Evolutionary conservation across 2,113 vertebrate genomes (phyloP).

Genomic region (Notiomystis cincta): DNA sequence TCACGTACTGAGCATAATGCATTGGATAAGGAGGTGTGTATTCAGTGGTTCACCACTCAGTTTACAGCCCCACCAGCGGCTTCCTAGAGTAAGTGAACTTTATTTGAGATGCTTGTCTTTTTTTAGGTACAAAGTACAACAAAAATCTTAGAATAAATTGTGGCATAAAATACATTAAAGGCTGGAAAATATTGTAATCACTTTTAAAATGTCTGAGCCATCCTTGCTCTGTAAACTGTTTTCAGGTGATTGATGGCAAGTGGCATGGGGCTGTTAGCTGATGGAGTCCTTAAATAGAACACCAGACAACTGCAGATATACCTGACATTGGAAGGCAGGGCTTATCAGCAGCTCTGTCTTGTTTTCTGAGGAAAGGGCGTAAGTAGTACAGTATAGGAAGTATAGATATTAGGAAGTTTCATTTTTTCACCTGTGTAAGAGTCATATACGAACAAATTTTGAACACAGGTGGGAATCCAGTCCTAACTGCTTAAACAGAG

Average conservation of each 20-base stretch:
- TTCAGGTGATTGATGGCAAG: not conserved
- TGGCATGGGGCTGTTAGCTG: not conserved
- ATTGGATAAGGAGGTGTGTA: not conserved
- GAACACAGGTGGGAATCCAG: not conserved
- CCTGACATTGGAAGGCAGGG: not conserved
- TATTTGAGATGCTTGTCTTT: not conserved
- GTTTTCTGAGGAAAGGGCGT: not conserved
- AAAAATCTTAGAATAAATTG: not conserved
- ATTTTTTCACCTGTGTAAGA: not conserved
- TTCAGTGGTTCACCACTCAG: not conserved
- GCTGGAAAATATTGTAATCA: not conserved
- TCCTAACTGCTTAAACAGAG: not conserved
- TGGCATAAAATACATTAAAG: not conserved
- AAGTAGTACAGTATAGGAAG: not conserved
- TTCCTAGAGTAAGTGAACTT: not conserved
- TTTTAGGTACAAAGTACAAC: not conserved
- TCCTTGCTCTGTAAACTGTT: not conserved
- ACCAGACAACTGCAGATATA: not conserved
- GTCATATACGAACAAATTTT: not conserved
- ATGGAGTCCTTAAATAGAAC: not conserved
- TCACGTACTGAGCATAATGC: not conserved
- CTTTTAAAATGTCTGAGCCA: not conserved
- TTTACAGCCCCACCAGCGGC: not conserved
- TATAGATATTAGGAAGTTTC: not conserved
- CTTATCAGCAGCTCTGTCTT: slow-evolving; percentile 21